Conservation (phyloP, 23 tunicate species). For the Halocynthia aurantium region DNA sequence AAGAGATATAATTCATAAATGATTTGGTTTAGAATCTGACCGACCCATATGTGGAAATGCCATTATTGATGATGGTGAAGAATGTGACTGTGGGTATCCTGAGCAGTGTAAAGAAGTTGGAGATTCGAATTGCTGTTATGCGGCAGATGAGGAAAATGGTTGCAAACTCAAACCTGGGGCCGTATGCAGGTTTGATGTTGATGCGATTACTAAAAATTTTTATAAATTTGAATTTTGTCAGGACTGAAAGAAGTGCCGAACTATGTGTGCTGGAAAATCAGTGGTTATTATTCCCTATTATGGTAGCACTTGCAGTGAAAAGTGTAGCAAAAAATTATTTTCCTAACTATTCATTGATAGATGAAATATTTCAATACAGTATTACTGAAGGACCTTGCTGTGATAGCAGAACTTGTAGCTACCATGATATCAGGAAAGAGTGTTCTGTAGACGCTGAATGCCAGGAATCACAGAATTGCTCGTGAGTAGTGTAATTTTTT, state of each 20-base stretch:
- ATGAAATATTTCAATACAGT: conserved; percentile 1
- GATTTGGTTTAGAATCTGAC: conserved; percentile 39
- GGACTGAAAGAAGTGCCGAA: too few relatives aligned
- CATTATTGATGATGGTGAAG: conserved; percentile 75
- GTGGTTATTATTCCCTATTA: too few relatives aligned
- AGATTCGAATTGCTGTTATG: conserved; percentile 62
- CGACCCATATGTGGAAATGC: conserved; percentile 86
- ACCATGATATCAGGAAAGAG: not conserved
- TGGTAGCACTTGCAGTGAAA: too few relatives aligned
- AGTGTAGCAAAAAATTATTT: too few relatives aligned
- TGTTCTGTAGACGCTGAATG: conserved; percentile 68
- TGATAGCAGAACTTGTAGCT: conserved; percentile 34
- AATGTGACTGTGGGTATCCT: conserved; percentile 90
- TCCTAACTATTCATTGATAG: too few relatives aligned
- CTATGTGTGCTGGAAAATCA: too few relatives aligned
- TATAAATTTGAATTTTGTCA: too few relatives aligned
- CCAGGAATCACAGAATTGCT: conserved; percentile 50
- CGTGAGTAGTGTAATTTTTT: conserved; percentile 11
- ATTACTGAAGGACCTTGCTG: conserved; percentile 92
- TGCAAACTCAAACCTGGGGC: conserved; percentile 60
- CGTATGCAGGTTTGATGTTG: conserved; percentile 53
- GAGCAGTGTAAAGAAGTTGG: conserved; percentile 48
- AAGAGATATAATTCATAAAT: too few relatives aligned
- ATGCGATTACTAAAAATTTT: not conserved
- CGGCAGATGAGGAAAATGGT: conserved; percentile 52